Base-by-base conservation (phyloP, 2,888 invertebrate species). In the Mayetiola destructor region DNA sequence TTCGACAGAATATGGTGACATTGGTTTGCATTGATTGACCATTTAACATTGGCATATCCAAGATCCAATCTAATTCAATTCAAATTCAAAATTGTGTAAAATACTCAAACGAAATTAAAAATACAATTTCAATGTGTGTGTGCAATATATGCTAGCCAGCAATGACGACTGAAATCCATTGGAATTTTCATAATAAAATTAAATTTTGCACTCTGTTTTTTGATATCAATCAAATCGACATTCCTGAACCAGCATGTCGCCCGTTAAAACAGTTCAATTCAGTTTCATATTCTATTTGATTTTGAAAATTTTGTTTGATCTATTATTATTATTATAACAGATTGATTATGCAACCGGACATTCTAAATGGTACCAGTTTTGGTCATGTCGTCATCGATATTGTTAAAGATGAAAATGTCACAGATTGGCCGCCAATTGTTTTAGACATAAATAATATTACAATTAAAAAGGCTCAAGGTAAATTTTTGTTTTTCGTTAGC, bases 401-500 rank as follows among this genome's bases (percentile, higher is more conserved):
- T 27, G 61, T 63, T 56, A 68, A 69, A 16, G 71, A 73, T 62
- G 55, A 61, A 39, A 65, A 64, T 54, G 61, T 66, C 12, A 62
- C 61, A 53, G 66, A 62, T 55, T 61, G 69, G 57, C 67, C 69
- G 56, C 70, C 71, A 30, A 73, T 73, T 57, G 68, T 71, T 1
- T 61, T 73, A 29, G 72, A 73, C 58, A 68, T 73, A 2, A 64
- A 68, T 53, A 71, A 73, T 57, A 66, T 72, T 1, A 67, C 67
- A 59, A 69, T 72, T 30, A 62, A 66, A 35, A 67, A 70, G 64
- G 55, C 21, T 23, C 3, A 55, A 58, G 58, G 58, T 58, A 29
- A 18, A 27, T 23, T 23, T 16, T n/a, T 20, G 8, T n/a, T 16
- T 53, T n/a, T n/a, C 29, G 14, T n/a, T 18, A 21, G 20, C 20